Evolutionary conservation across 2,888 invertebrate genomes (phyloP), one percentile per base, ranked within the genome.

Genomic region (Sphinx pinastri): DNA sequence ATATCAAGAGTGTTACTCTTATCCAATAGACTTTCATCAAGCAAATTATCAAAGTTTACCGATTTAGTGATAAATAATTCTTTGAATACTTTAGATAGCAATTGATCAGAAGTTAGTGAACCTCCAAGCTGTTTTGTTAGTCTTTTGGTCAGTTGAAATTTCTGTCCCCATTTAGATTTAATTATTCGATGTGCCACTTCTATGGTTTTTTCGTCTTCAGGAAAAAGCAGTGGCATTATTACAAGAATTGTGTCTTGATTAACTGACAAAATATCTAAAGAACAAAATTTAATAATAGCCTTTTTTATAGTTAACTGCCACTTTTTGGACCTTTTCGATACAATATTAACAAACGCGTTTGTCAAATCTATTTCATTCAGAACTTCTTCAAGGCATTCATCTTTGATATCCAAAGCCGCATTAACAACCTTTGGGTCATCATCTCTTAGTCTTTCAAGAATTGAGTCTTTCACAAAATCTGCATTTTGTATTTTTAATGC

Each of bases 371-470:
- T 79, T 70, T 89, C 88, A 68, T 90, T 92, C 13, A 96, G 78
- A 16, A 95, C 79, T 63, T 94, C 85, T 51, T 89, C 79, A 8
- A 94, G 77, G 74, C 81, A 80, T 5, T 88, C 76, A 68, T 78
- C 76, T 0, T 94, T 86, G 19, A 96, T 88, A 31, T 91, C 88
- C 5, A 96, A 86, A 58, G 95, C 89, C 55, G 95, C 94, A 25
- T 83, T 80, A 0, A 97, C 95, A 0, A 97, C 96, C 67, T 91
- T 85, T 0, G 94, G 88, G 76, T 95, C 94, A 16, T 97, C 96
- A 86, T 97, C 97, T 68, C 93, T 91, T 3, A 98, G 94, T 72
- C 97, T 94, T 76, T 95, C 95, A 3, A 95, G 81, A 8, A 98
- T 87, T 0, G 96, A 95, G 68, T 95, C 95, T 74, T 95, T 95